Evolutionary conservation across 1,140 invertebrate genomes (phyloP).

Genomic region (Drosophila neocordata): DNA sequence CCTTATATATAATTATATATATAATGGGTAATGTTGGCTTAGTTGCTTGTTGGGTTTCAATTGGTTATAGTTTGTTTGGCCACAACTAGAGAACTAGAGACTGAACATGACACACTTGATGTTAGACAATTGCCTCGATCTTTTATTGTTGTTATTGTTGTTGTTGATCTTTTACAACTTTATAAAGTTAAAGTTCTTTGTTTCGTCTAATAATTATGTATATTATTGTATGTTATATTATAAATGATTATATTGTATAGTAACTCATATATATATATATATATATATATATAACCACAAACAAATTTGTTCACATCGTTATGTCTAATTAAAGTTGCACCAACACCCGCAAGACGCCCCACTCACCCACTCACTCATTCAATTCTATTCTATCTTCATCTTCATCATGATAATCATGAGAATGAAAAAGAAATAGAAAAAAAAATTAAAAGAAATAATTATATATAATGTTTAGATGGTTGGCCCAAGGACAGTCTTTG

Average conservation of each 20-base stretch:
- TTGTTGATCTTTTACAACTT: background rate
- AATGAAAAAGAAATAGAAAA: slow-evolving; percentile 12
- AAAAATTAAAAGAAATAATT: slow-evolving; percentile 72
- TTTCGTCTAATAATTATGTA: slow-evolving; percentile 9
- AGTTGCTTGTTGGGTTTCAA: background rate
- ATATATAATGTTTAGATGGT: slow-evolving; percentile 63
- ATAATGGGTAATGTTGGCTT: too few relatives aligned
- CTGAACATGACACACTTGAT: background rate
- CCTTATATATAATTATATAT: too few relatives aligned
- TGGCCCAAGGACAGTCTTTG: slow-evolving; percentile 62
- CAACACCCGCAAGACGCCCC: slow-evolving; percentile 7
- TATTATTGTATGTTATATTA: slow-evolving; percentile 3
- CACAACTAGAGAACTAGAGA: background rate
- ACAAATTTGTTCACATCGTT: slow-evolving; percentile 56
- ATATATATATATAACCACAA: slow-evolving; percentile 9
- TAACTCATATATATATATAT: too few relatives aligned
- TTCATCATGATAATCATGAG: slow-evolving; percentile 44
- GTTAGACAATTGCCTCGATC: background rate
- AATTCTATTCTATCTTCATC: slow-evolving; percentile 36
- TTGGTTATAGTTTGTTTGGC: background rate
- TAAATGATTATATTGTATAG: slow-evolving; percentile 23
- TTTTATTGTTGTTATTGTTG: background rate
- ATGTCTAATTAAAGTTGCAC: slow-evolving; percentile 48
- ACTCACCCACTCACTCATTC: slow-evolving; percentile 7
- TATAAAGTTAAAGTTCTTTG: slow-evolving; percentile 1